A percentile compares a stretch with the other conserved stretches of the same genome.
Conservation (phyloP, 64 coral and sea anemone genomes). For the Pocillopora damicornis region DNA sequence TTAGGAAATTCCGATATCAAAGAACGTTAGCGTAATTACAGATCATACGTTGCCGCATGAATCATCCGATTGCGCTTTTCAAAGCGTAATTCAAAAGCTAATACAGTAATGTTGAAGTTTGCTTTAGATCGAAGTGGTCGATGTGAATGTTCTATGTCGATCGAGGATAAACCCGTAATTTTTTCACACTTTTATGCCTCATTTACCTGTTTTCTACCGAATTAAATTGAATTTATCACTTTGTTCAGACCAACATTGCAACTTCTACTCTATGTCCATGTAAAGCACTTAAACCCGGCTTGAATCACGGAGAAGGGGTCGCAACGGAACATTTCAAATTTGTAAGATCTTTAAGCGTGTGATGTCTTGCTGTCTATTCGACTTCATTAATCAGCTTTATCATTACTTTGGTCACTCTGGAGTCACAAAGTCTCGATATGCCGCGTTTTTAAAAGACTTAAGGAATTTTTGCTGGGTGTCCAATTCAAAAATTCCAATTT, state of each 20-base stretch:
- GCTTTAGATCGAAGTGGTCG: neutral
- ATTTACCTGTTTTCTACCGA: conserved; percentile 3
- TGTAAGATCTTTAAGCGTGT: too few relatives aligned
- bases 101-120: neutral
- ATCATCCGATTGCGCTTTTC: too few relatives aligned
- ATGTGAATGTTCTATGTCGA: neutral
- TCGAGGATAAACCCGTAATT: neutral
- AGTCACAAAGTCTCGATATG: conserved; percentile 25
- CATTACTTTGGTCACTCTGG: conserved; percentile 6
- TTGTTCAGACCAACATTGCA: neutral
- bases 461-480: neutral
- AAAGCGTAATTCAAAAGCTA: neutral
- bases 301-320: neutral
- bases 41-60: too few relatives aligned
- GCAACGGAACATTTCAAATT: neutral
- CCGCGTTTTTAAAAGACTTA: conserved; percentile 8
- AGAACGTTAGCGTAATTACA: too few relatives aligned
- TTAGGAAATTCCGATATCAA: too few relatives aligned
- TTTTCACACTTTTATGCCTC: conserved; percentile 4
- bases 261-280: neutral
- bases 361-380: neutral
- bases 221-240: conserved; percentile 1
- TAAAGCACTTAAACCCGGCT: neutral
- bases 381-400: conserved; percentile 32
- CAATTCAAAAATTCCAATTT: neutral